Evolutionary conservation across 2,113 vertebrate species (phyloP).

Genomic region (Verasper variegatus): DNA sequence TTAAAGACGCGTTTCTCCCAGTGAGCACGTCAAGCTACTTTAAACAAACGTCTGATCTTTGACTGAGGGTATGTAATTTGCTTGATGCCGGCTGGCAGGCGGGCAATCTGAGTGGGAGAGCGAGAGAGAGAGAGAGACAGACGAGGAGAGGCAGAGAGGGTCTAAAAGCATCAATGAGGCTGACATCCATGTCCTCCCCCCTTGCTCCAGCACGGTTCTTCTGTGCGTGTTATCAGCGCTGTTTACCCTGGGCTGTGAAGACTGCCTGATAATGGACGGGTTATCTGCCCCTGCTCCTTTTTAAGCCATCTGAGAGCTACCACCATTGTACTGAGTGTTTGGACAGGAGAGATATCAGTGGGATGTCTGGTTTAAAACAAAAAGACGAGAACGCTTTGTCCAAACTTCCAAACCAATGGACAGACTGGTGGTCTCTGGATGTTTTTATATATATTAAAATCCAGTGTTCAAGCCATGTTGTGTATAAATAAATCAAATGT

Average conservation of each 20-base stretch:
- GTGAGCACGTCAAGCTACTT: conserved; percentile 64
- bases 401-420: conserved; percentile 7
- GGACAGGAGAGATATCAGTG: conserved; percentile 74
- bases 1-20: conserved; percentile 67
- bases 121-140: conserved; percentile 28
- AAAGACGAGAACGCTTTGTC: conserved; percentile 56
- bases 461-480: neutral
- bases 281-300: conserved; percentile 75
- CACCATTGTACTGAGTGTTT: conserved; percentile 79
- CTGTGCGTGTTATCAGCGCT: conserved; percentile 71
- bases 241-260: conserved; percentile 80
- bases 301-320: conserved; percentile 74
- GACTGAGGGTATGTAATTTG: conserved; percentile 64
- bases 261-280: conserved; percentile 69
- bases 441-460: neutral
- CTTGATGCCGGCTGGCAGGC: conserved; percentile 37
- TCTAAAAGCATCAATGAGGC: conserved; percentile 69
- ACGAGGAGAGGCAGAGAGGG: conserved; percentile 35
- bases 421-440: neutral
- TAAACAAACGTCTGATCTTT: conserved; percentile 72
- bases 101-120: conserved; percentile 69
- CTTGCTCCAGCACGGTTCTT: conserved; percentile 37
- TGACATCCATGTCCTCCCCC: conserved; percentile 56
- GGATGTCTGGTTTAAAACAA: conserved; percentile 78
- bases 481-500: neutral